Evolutionary conservation across 2,888 invertebrate species (phyloP), one percentile per base, ranked within the genome.

Genomic region (Ennomos quercinarius): DNA sequence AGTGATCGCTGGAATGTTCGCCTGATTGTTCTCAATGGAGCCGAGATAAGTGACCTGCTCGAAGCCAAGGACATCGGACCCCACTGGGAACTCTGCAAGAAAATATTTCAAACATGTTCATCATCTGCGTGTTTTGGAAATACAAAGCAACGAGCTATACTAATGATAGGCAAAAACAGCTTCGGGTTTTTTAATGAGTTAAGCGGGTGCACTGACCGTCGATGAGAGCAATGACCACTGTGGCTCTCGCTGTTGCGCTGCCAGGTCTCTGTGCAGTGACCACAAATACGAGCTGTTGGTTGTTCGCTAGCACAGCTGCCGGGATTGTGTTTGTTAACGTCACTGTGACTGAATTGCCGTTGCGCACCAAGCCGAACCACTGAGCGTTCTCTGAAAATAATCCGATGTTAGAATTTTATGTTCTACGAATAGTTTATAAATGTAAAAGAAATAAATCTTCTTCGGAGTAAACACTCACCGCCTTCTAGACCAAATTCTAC

Each of bases 401-500:
- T 17, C 4, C 2, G 4, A 2, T 17, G 17, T 17, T 2, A 12
- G 37, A 53, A 45, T 27, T 41, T 17, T 9, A 35, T n/a, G 11
- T 49, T 10, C 9, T n/a, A 34, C 41, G 57, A 55, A 10, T 71
- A 66, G 34, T 67, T 69, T 6, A 71, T 9, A 34, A 6, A 44
- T 11, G 6, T n/a, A 10, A 0, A 17, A 8, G 2, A 3, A 6
- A 17, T n/a, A 13, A 13, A 10, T 42, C 36, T 73, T 47, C 11
- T 10, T 1, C 36, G 11, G 3, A 17, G 11, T 8, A 11, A 39
- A 9, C 17, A 59, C 65, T 55, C 50, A 77, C 78, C 77, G 69
- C 77, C 79, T 54, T 71, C 71, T 0, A 80, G 66, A 13, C n/a
- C 40, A 47, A 77, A 78, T n/a, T 48, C 53, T 5, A 80, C 76